Percentiles rank a stretch among this genome's conserved stretches.
phyloP scores from a whole-genome alignment of 2,113 vertebrate species.

The Hiodon tergisus region DNA sequence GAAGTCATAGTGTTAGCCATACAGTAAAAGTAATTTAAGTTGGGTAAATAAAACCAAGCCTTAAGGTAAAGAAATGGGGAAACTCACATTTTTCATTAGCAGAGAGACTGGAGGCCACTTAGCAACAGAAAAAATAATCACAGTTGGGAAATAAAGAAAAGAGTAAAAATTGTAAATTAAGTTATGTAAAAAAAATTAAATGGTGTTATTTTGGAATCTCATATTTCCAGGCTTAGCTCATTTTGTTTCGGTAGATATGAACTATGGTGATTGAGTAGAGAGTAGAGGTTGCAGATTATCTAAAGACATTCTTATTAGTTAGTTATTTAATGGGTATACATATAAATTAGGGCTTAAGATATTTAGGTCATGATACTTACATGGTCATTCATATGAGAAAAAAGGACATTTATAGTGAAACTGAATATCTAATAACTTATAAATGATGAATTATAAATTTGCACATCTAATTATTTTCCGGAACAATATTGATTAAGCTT shows the following conservation, averaged over 20 bases:
- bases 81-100: constrained; percentile 49
- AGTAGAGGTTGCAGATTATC: constrained; percentile 33
- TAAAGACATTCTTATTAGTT: constrained; percentile 23
- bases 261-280: constrained; percentile 24
- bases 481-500: not conserved
- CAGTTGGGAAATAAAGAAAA: constrained; percentile 27
- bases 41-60: constrained; percentile 36
- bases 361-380: not conserved
- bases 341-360: constrained; percentile 16
- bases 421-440: not conserved
- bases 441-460: not conserved
- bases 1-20: constrained; percentile 16
- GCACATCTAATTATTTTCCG: not conserved
- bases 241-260: constrained; percentile 27
- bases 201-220: constrained; percentile 36
- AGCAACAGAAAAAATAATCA: constrained; percentile 41
- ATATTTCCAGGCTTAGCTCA: constrained; percentile 28
- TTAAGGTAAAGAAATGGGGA: constrained; percentile 40
- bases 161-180: constrained; percentile 28
- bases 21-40: not conserved
- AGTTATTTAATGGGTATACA: constrained; percentile 25
- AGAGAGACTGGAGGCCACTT: constrained; percentile 29
- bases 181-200: constrained; percentile 33
- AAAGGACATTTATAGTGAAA: not conserved
- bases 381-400: not conserved